Conservation (phyloP, 2,797 vertebrate genomes). For the Heteromormyrus szaboi region DNA sequence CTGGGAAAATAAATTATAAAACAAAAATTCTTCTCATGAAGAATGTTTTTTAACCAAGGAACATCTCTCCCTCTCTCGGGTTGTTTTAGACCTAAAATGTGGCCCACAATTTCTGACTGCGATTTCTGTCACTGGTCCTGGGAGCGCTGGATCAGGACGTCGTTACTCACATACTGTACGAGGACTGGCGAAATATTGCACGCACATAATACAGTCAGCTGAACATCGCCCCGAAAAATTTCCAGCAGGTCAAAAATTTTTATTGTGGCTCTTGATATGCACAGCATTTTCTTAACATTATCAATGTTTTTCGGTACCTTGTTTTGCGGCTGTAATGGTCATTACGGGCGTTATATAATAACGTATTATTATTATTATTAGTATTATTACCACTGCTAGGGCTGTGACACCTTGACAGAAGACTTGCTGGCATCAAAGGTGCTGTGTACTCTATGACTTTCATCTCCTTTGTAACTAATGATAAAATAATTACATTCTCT, state of each 20-base stretch:
- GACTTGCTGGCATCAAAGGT: neutral
- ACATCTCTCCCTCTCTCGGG: neutral
- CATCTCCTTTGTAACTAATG: conserved; percentile 1
- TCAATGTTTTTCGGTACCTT: neutral
- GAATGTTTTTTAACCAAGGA: neutral
- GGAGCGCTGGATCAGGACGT: neutral
- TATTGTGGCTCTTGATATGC: neutral
- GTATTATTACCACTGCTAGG: neutral
- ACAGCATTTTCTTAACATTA: neutral
- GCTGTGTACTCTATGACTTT: neutral
- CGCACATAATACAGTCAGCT: neutral
- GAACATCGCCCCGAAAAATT: neutral
- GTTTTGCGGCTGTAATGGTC: neutral
- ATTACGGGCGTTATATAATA: neutral
- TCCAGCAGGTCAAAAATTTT: neutral
- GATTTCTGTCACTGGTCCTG: neutral
- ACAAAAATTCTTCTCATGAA: neutral
- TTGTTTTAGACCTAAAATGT: neutral
- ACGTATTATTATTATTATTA: neutral
- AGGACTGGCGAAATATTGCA: neutral
- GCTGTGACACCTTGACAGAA: neutral
- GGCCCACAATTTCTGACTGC: neutral
- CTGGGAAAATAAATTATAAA: neutral
- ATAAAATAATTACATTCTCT: neutral
- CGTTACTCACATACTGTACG: neutral